phyloP scores from a whole-genome alignment of 1,140 invertebrate species.

The Triops longicaudatus region DNA sequence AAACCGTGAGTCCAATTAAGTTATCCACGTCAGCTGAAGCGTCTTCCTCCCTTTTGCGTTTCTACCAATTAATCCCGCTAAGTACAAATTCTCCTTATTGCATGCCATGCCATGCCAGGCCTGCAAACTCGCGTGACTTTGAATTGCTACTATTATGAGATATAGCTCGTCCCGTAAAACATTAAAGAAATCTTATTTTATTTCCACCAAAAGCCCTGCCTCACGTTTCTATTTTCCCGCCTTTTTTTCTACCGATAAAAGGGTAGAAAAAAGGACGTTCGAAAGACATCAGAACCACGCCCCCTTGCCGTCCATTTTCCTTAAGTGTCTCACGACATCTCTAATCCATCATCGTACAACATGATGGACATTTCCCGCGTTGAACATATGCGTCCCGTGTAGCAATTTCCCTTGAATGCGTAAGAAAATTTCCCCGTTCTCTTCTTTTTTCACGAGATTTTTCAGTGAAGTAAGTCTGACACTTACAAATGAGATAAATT shows the following conservation, averaged over 20 bases:
- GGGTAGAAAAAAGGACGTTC: background rate
- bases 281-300: background rate
- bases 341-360: constrained; percentile 5
- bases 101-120: background rate
- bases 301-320: background rate
- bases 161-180: too few species aligned
- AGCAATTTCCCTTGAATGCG: background rate
- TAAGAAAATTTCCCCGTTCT: too few species aligned
- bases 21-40: background rate
- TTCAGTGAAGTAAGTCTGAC: too few species aligned
- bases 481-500: too few species aligned
- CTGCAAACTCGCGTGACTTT: background rate
- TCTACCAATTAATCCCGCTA: background rate
- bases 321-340: constrained; percentile 12
- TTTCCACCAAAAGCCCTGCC: background rate
- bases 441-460: too few species aligned
- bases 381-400: background rate
- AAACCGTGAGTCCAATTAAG: background rate
- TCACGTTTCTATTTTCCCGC: background rate
- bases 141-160: background rate
- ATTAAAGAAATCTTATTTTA: too few species aligned
- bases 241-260: background rate
- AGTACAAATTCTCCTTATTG: background rate
- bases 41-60: background rate
- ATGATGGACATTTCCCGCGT: constrained; percentile 14